These are phyloP conservation scores for Ceratina australensis DNA, from an alignment of 1,140 invertebrate genomes.

Conservation along the genomic window DNA sequence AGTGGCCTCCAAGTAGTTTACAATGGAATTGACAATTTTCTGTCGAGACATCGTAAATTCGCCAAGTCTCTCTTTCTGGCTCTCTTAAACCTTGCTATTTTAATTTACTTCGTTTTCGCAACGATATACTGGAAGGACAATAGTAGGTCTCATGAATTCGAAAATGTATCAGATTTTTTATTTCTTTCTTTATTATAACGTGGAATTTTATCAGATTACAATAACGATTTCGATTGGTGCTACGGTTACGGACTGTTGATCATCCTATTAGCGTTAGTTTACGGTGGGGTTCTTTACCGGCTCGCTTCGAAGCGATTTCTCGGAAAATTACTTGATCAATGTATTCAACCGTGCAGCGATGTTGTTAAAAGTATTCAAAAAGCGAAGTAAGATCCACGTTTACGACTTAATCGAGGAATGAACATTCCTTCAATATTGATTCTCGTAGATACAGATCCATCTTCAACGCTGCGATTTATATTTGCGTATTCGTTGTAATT, in stretches of 20 bases:
- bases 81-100: slow-evolving; percentile 44
- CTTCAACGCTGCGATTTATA: slow-evolving; percentile 53
- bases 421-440: no score
- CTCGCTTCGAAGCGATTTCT: slow-evolving; percentile 82
- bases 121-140: slow-evolving; percentile 52
- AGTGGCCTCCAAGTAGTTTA: not conserved
- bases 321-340: slow-evolving; percentile 71
- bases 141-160: slow-evolving; percentile 33
- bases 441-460: slow-evolving; percentile 54
- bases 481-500: slow-evolving; percentile 77
- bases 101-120: slow-evolving; percentile 59
- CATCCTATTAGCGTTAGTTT: slow-evolving; percentile 78
- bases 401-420: not conserved
- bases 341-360: slow-evolving; percentile 20
- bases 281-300: slow-evolving; percentile 83
- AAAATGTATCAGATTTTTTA: not conserved
- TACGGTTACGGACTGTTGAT: slow-evolving; percentile 87
- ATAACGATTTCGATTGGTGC: slow-evolving; percentile 79
- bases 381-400: slow-evolving; percentile 48
- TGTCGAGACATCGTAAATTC: slow-evolving; percentile 37
- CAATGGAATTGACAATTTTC: slow-evolving; percentile 18
- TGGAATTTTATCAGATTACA: slow-evolving; percentile 35
- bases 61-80: slow-evolving; percentile 34
- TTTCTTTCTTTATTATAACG: not conserved
- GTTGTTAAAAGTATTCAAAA: slow-evolving; percentile 2